Percentiles rank a stretch among this genome's conserved stretches.
Conservation (phyloP, 2,113 vertebrate species). For the Rallus limicola region DNA sequence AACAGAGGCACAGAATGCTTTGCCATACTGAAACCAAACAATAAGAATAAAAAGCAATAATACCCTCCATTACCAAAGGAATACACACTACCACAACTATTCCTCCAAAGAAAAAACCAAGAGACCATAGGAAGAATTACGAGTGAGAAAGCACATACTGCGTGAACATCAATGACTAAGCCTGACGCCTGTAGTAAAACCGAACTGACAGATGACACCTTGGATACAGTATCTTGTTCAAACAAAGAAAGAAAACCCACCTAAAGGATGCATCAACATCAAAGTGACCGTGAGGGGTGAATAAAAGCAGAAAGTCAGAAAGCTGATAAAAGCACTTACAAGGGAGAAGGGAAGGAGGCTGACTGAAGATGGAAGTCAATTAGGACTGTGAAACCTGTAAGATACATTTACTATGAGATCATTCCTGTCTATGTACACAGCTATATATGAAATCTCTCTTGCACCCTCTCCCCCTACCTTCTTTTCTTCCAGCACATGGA, state of each 20-base stretch:
- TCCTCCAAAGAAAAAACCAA: neutral
- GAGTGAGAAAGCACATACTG: neutral
- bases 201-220: slow-evolving; percentile 6
- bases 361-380: slow-evolving; percentile 33
- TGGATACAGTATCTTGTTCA: slow-evolving; percentile 6
- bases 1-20: neutral
- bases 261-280: slow-evolving; percentile 4
- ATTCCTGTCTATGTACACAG: neutral
- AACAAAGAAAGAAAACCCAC: slow-evolving; percentile 30
- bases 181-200: neutral
- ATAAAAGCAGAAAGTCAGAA: slow-evolving; percentile 25
- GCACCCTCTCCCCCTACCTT: neutral
- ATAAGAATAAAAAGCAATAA: neutral
- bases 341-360: neutral
- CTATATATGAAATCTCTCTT: neutral
- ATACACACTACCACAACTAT: neutral
- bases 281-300: slow-evolving; percentile 33
- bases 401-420: neutral
- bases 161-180: neutral
- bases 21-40: neutral
- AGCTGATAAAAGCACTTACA: slow-evolving; percentile 26
- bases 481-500: neutral
- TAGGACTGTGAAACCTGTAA: neutral
- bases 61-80: neutral
- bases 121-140: neutral